phyloP scores from a whole-genome alignment of 23 tunicate species.

The Ciona savignyi region DNA sequence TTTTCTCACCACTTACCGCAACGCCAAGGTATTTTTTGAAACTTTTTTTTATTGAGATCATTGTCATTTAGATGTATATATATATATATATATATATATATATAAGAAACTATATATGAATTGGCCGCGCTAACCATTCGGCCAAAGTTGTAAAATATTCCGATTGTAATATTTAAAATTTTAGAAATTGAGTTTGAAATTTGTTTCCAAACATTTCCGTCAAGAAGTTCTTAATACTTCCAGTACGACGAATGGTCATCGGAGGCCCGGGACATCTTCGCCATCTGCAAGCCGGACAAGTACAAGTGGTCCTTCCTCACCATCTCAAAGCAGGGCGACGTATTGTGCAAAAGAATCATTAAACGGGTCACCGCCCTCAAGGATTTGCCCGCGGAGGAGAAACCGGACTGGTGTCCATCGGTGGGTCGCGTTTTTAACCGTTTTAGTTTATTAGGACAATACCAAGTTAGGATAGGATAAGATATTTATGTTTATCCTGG shows the following conservation, averaged over 20 bases:
- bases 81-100: too few relatives aligned
- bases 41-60: neutral
- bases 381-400: constrained; percentile 12
- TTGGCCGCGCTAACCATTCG: too few relatives aligned
- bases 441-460: neutral
- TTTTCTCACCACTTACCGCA: constrained; percentile 33
- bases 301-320: constrained; percentile 92
- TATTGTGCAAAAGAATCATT: constrained; percentile 65
- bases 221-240: too few relatives aligned
- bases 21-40: constrained; percentile 43
- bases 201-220: too few relatives aligned
- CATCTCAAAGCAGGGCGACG: constrained; percentile 68
- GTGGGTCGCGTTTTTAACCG: constrained; percentile 13
- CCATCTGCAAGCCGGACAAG: constrained; percentile 69
- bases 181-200: too few relatives aligned
- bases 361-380: constrained; percentile 33
- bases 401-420: constrained; percentile 86
- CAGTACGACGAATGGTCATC: constrained; percentile 95
- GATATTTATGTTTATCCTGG: too few relatives aligned
- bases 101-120: too few relatives aligned
- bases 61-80: too few relatives aligned
- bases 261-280: constrained; percentile 87
- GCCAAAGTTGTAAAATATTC: too few relatives aligned
- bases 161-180: too few relatives aligned
- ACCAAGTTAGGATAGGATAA: too few relatives aligned